Evolutionary conservation across 2,888 invertebrate species (phyloP), one percentile per base, ranked within the genome.

Genomic region (Troglohyphantes excavatus): DNA sequence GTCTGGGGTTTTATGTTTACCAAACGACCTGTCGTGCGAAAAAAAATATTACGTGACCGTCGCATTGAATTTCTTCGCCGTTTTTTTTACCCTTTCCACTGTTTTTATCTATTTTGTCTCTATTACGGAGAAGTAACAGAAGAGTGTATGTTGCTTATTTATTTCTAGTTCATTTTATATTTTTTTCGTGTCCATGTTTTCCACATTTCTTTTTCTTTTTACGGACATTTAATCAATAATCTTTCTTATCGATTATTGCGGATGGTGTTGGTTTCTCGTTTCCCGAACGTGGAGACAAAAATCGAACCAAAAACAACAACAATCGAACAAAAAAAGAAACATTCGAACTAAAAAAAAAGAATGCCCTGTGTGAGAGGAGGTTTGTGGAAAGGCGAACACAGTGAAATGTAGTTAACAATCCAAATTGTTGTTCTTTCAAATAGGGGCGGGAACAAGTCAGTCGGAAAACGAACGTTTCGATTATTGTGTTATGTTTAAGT

Each of bases 211-310:
- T 46, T 21, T 27, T 46, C 27, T 81, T 84, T 84, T 75, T 84
- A 75, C 75, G 75, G 84, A 73, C 75, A 19, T 75, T 75, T 75
- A 84, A 84, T 84, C 84, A 84, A 84, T 84, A 84, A 73, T 63
- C 67, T 72, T 63, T 29, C 19, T 75, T 13, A 84, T 84, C 59
- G 84, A 84, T 84, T 84, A 75, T 75, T 29, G 84, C 46, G 46
- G 75, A 67, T 19, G 73, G 84, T 75, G 84, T 84, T 67, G 84
- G 84, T 84, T 75, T 84, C 84, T 75, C 53, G 65, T 84, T 75
- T 84, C 75, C 19, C 29, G 59, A 75, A 63, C 68, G 46, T 21
- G 21, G 68, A 17, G 67, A 53, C 43, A 81, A 68, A 81, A 68
- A 81, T 53, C 46, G 29, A 68, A 81, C 46, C 21, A 29, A 68